Conservation (phyloP, 1,140 invertebrate species). For the Bombyx mandarina region DNA sequence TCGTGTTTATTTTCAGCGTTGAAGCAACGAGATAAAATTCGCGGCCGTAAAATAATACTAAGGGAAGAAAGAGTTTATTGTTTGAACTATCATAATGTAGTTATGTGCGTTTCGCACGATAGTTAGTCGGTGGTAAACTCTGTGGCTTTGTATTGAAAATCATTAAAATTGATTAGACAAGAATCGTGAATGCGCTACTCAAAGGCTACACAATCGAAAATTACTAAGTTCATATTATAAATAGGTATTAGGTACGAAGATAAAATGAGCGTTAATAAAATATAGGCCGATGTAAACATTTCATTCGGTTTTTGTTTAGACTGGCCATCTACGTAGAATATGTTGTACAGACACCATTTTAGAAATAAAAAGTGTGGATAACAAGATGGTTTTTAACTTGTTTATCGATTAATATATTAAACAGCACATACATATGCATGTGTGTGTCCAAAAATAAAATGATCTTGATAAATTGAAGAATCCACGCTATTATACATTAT, state of each 20-base stretch:
- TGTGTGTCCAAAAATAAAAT: no score
- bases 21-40: slow-evolving; percentile 38
- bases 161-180: slow-evolving; percentile 16
- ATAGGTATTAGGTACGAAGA: slow-evolving; percentile 4
- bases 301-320: slow-evolving; percentile 9
- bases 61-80: slow-evolving; percentile 29
- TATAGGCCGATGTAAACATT: slow-evolving; percentile 9
- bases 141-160: slow-evolving; percentile 13
- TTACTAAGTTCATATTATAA: slow-evolving; percentile 8
- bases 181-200: neutral
- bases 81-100: slow-evolving; percentile 24
- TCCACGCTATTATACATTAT: no score
- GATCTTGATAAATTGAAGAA: no score
- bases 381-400: slow-evolving; percentile 8
- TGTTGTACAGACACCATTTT: slow-evolving; percentile 6
- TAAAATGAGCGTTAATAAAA: slow-evolving; percentile 9
- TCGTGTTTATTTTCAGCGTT: slow-evolving; percentile 30
- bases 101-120: slow-evolving; percentile 20
- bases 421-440: no score
- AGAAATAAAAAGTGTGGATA: slow-evolving; percentile 7
- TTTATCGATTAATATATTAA: slow-evolving; percentile 8
- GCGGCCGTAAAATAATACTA: slow-evolving; percentile 33
- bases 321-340: slow-evolving; percentile 6
- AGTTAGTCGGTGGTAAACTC: slow-evolving; percentile 14
- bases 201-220: slow-evolving; percentile 5